Base-by-base conservation (phyloP, 2,113 vertebrate species). In the Indicator maculatus region DNA sequence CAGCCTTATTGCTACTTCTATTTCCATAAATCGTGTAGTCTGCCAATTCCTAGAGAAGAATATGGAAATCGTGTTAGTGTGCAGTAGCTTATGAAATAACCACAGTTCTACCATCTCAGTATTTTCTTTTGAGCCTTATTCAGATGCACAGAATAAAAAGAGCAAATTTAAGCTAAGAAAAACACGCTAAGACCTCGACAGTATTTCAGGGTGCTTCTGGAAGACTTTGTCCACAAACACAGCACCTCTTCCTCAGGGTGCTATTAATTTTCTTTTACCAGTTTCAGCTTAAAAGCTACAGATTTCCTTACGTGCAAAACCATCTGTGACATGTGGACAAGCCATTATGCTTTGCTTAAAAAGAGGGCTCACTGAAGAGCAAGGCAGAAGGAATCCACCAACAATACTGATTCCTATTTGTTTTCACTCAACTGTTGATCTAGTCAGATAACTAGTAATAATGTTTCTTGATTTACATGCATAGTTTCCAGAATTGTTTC, bases 1-100 rank as follows among this genome's bases (percentile, higher is more conserved):
- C 96, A 99, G 96, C 76, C 99, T 95, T 97, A 99, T 98, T 65
- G 99, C 98, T 78, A 99, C 99, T 97, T 99, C 99, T 86, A 99
- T 98, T 97, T 99, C 99, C 99, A 99, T 99, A 97, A 99, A 99
- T 13, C 96, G 86, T 0, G 98, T 97, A 3, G 98, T 97, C 97
- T 99, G 99, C 99, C 99, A 99, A 44, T 96, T 98, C 96, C 99
- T 99, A 96, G 12, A 90, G 83, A 78, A 66, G 19, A 71, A 65
- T 7, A 91, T 1, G 5, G 90, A 79, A 7, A 74, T 12, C 28
- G 16, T 3, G 7, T 38, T 52, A 79, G 56, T 44, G 50, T 72
- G n/a, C 23, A 45, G 61, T 6, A 72, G 14, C 8, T 71, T 69
- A 84, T 7, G 16, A 72, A 90, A 89, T 41, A 78, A 84, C 31